These are phyloP conservation scores for Leptopilina myrica DNA, from an alignment of 2,888 invertebrate genomes.

Conservation along the genomic window DNA sequence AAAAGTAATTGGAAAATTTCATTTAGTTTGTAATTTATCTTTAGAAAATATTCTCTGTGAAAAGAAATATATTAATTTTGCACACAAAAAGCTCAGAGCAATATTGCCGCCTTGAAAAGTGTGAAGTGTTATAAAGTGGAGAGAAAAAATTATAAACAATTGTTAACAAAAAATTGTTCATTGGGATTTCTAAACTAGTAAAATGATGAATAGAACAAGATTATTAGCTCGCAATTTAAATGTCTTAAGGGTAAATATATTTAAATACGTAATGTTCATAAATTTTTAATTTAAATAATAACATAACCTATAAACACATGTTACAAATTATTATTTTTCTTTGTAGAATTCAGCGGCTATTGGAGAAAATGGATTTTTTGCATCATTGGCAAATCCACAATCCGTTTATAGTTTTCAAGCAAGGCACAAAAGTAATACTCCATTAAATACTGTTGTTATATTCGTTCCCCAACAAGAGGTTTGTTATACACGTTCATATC, in stretches of 20 bases:
- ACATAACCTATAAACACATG: constrained; percentile 18
- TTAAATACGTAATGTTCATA: neutral
- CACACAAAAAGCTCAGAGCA: neutral
- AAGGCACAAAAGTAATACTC: constrained; percentile 81
- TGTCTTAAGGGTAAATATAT: constrained; percentile 60
- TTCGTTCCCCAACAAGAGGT: constrained; percentile 99
- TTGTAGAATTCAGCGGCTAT: constrained; percentile 59
- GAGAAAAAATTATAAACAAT: neutral
- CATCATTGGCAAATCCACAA: constrained; percentile 47
- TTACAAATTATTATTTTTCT: constrained; percentile 32
- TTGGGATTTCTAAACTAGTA: constrained; percentile 7
- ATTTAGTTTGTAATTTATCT: too few species aligned
- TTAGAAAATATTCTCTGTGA: too few species aligned
- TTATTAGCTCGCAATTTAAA: constrained; percentile 62
- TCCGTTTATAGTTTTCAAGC: constrained; percentile 60
- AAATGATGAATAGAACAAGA: constrained; percentile 57
- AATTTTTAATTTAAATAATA: neutral
- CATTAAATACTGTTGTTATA: constrained; percentile 94
- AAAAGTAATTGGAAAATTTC: neutral
- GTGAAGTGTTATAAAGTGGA: neutral
- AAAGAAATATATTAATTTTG: too few species aligned
- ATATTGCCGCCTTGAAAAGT: neutral
- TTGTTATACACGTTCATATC: constrained; percentile 51
- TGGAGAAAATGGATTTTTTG: constrained; percentile 53
- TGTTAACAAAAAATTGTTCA: constrained; percentile 2